These are phyloP conservation scores for Philereme vetulata DNA, from an alignment of 2,888 invertebrate species.

Conservation along the genomic window DNA sequence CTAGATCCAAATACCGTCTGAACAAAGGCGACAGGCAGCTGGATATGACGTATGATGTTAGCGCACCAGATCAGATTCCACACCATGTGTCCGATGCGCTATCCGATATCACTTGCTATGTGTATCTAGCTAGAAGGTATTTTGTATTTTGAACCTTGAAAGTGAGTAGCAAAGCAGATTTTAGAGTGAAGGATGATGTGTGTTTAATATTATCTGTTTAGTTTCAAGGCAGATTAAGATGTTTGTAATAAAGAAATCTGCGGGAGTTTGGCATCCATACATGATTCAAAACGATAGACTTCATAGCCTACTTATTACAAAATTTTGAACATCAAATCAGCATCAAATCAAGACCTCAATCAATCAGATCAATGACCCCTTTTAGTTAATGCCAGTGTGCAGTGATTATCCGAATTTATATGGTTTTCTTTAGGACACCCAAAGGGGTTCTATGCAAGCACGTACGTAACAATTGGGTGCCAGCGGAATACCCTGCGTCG, in stretches of 20 bases:
- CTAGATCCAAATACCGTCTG: conserved; percentile 96
- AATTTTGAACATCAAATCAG: no score
- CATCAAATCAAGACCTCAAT: no score
- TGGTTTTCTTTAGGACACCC: conserved; percentile 82
- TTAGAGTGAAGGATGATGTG: conserved; percentile 3
- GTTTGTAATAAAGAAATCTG: no score
- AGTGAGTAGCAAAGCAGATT: conserved; percentile 16
- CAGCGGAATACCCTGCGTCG: conserved; percentile 94
- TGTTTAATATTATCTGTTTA: background rate
- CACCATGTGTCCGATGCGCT: conserved; percentile 98
- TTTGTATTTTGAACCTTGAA: conserved; percentile 18
- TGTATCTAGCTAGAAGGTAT: conserved; percentile 93
- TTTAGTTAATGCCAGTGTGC: no score
- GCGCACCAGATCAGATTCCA: conserved; percentile 85
- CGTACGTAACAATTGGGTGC: conserved; percentile 96
- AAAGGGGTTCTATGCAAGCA: conserved; percentile 94
- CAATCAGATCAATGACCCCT: no score
- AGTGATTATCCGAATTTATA: no score
- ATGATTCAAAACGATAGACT: no score
- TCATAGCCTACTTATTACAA: no score
- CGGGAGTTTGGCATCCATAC: no score
- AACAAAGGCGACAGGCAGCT: conserved; percentile 98
- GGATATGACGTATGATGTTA: conserved; percentile 93
- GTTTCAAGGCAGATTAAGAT: background rate
- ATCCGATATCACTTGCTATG: conserved; percentile 98